Evolutionary conservation across 1,140 invertebrate genomes (phyloP).

Genomic region (Wasmannia auropunctata): DNA sequence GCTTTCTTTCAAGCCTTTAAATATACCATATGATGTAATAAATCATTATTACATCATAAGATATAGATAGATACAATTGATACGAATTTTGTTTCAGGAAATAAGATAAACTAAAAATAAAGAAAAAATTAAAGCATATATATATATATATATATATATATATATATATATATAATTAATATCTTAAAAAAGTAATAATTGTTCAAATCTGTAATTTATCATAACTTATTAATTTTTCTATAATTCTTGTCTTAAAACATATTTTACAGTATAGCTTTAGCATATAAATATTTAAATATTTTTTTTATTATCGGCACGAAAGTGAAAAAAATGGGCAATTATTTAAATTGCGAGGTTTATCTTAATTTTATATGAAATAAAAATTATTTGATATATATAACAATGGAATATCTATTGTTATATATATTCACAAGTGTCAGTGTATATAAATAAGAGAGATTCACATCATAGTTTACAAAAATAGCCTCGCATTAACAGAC

Average conservation of each 20-base stretch:
- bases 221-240: neutral
- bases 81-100: neutral
- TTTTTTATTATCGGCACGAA: neutral
- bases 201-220: neutral
- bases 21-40: neutral
- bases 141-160: neutral
- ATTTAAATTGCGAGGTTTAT: neutral
- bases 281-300: neutral
- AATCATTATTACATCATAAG: neutral
- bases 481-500: constrained; percentile 28
- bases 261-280: neutral
- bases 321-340: neutral
- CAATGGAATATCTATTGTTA: no score
- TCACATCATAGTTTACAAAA: neutral
- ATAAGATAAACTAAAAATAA: neutral
- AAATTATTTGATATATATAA: neutral
- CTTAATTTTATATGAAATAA: neutral
- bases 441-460: neutral
- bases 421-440: neutral
- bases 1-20: neutral
- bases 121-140: neutral
- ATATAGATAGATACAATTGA: neutral
- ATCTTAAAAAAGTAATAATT: neutral
- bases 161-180: neutral
- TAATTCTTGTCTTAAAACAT: neutral